These are phyloP conservation scores for Torymus tubicola DNA, from an alignment of 2,888 invertebrate genomes.

Conservation along the genomic window DNA sequence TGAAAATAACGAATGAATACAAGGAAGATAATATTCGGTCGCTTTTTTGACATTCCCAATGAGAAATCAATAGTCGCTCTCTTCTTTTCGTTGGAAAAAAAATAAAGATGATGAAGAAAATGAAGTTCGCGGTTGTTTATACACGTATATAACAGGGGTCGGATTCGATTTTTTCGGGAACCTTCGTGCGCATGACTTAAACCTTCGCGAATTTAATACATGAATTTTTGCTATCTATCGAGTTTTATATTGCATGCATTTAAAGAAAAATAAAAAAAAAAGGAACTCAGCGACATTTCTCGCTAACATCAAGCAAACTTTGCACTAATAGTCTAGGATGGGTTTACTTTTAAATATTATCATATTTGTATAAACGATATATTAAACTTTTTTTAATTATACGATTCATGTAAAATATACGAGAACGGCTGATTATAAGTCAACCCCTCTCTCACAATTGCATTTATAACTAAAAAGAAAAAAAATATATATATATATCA, in stretches of 20 bases:
- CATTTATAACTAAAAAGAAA: background rate
- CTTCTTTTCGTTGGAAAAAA: conserved; percentile 41
- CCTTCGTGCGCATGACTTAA: background rate
- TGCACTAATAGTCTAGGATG: background rate
- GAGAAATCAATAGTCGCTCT: conserved; percentile 51
- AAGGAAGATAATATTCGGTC: conserved; percentile 36
- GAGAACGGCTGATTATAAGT: conserved; percentile 30
- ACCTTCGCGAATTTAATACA: no score
- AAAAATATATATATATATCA: background rate
- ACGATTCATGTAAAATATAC: conserved; percentile 7
- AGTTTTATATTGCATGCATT: no score
- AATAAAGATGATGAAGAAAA: conserved; percentile 3
- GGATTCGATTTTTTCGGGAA: conserved; percentile 50
- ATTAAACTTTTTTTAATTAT: conserved; percentile 35
- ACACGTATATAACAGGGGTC: conserved; percentile 19
- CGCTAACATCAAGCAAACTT: background rate
- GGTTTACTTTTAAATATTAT: conserved; percentile 18
- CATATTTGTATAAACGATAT: conserved; percentile 35
- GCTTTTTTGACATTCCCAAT: conserved; percentile 49
- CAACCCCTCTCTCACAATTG: background rate
- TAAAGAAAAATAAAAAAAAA: no score
- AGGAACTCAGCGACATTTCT: no score
- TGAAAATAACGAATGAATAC: conserved; percentile 25
- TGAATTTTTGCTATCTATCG: no score
- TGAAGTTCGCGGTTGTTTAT: conserved; percentile 21